Base-by-base conservation (phyloP, 2,888 invertebrate species). In the Spialia ferax region DNA sequence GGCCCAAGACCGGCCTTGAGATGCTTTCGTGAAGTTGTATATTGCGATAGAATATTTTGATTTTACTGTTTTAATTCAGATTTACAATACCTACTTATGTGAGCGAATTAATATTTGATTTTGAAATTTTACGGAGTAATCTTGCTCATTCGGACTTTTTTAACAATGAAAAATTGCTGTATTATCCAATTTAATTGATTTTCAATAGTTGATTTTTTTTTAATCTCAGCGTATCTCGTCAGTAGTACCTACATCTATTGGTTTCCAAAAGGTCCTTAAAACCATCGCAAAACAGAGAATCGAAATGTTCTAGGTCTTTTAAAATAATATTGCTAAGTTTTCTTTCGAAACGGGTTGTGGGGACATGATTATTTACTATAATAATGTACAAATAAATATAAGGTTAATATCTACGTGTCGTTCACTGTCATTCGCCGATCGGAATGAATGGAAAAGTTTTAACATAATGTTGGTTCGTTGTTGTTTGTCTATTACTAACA, bases 1-100 rank as follows among this genome's bases (percentile, higher is more conserved):
- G 84, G 85, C 84, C 84, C 84, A 83, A 29, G 74, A 38, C 18
- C 79, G 77, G 81, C 83, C 82, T 81, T 81, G 73, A 75, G 70
- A 70, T 77, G 77, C 76, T 73, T 74, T 75, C 75, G 70, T 74
- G 64, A 76, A 75, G 26, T 77, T 75, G 70, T 78, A 77, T 70
- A 20, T 35, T 42, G 20, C 32, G 63, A 74, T 70, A 77, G 74
- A 72, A 73, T 72, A 73, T 73, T 73, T 74, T 68, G 69, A 67
- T 71, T 63, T 65, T 59, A 64, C 23, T 55, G 60, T 45, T 29
- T 60, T 52, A 42, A 42, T 15, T 15, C n/a, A 7, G n/a, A 35
- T 35, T 32, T 32, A 8, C 8, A 32, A 4, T 26, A 2, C 6
- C 32, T n/a, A n/a, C n/a, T n/a, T n/a, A 32, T 8, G 32, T 32